Base-by-base conservation (phyloP, 2,888 invertebrate genomes). In the Pristionchus maxplancki region DNA sequence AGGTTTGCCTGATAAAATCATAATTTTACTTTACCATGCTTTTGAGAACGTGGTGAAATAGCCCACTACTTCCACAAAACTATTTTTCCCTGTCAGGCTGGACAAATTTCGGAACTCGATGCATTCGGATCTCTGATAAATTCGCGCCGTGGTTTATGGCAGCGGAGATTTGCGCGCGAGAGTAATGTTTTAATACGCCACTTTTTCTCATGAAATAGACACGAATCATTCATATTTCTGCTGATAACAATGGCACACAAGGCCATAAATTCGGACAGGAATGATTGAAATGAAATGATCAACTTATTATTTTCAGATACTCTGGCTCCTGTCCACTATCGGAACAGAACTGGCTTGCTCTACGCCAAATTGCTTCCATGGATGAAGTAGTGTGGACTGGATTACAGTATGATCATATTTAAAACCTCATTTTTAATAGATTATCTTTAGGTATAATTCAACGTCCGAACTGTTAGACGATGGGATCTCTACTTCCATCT, bases 291-390 rank as follows among this genome's bases (percentile, higher is more conserved):
- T n/a, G n/a, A n/a, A n/a, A n/a, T n/a, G n/a, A n/a, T n/a, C n/a
- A n/a, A n/a, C n/a, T 64, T 8, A 8, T 28, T 64, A 6, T 64
- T 34, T 44, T 6, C n/a, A 74, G 74, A 44, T 74, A 74, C 40
- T 74, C 74, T 1, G 4, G 4, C 2, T 74, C 74, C 1, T 1
- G 24, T 1, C 74, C 74, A 11, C 44, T 74, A 20, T n/a, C 74
- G 24, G 74, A 40, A n/a, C 74, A n/a, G 40, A 74, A 74, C 74
- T 74, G 74, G 40, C 37, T 74, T 4, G 74, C 40, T 24, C 74
- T 74, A 13, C 24, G 74, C 1, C 40, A 74, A n/a, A 9, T 71
- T 17, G 34, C 37, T 44, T 15, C 40, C 5, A n/a, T 24, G 2
- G 15, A 31, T 31, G 24, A 20, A 4, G 4, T 31, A 8, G 40